Percentiles rank a stretch among this genome's conserved stretches.
phyloP scores from a whole-genome alignment of 1,140 invertebrate species.

The Zaprionus ghesquierei region DNA sequence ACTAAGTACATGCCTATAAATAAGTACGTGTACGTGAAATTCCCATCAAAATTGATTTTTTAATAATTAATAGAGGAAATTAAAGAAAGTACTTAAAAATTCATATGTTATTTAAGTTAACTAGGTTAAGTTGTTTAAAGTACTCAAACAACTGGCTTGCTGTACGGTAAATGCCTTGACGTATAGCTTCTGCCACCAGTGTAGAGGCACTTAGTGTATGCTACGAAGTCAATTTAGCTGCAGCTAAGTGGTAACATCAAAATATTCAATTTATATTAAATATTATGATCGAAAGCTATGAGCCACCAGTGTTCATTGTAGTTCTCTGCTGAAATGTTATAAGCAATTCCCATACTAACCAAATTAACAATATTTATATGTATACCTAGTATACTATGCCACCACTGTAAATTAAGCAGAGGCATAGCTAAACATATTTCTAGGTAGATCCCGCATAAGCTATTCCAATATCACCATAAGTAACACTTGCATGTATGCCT shows the following conservation, averaged over 20 bases:
- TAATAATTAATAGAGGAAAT: conserved; percentile 30
- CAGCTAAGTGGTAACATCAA: neutral
- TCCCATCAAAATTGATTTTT: conserved; percentile 28
- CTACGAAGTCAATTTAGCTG: neutral
- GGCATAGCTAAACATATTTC: too few relatives aligned
- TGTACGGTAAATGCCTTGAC: neutral
- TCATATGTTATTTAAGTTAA: neutral
- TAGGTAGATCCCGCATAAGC: too few relatives aligned
- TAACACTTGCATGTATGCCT: too few relatives aligned
- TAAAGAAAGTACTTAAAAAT: conserved; percentile 41
- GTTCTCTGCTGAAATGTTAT: too few relatives aligned
- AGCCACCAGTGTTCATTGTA: neutral
- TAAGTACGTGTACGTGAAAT: neutral
- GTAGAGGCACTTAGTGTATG: neutral
- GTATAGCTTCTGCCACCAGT: neutral
- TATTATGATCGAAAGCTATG: too few relatives aligned
- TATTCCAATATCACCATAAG: too few relatives aligned
- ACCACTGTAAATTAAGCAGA: neutral
- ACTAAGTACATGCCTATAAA: neutral
- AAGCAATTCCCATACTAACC: too few relatives aligned
- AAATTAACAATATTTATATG: too few relatives aligned
- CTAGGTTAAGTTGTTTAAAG: too few relatives aligned
- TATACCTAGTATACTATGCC: neutral
- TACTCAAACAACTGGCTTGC: neutral
- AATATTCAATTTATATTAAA: neutral